Conservation (phyloP, 2,113 vertebrate genomes). For the Psophia crepitans region DNA sequence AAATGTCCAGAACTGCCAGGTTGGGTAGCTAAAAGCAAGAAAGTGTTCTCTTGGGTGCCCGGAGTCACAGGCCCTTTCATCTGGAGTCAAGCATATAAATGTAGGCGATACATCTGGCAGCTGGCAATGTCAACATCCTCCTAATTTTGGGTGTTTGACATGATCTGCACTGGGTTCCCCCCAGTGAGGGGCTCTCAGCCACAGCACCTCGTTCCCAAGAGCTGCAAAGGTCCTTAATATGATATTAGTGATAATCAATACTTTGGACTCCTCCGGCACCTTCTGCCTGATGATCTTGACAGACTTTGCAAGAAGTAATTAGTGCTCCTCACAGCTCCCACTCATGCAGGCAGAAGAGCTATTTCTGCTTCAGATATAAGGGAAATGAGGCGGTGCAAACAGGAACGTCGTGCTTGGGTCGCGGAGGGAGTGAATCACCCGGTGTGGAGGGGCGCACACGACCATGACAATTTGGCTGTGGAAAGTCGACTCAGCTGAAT, state of each 20-base stretch:
- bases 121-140: background rate
- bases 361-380: background rate
- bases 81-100: accelerated
- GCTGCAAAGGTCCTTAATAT: background rate
- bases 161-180: background rate
- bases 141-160: background rate
- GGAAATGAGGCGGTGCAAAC: background rate
- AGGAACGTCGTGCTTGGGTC: background rate
- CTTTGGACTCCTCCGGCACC: background rate
- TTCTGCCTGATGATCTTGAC: background rate
- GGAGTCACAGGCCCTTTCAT: background rate
- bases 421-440: background rate
- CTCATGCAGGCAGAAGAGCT: background rate
- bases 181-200: background rate
- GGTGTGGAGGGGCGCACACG: background rate
- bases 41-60: background rate
- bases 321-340: background rate
- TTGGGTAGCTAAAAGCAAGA: background rate
- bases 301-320: background rate
- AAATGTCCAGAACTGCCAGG: background rate
- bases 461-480: background rate
- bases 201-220: background rate
- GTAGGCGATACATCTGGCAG: background rate
- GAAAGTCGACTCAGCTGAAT: background rate
- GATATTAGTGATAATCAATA: background rate